Percentiles rank a stretch among this genome's conserved stretches.
Conservation (phyloP, 2,797 vertebrate species). For the Parauchenoglanis ngamensis region DNA sequence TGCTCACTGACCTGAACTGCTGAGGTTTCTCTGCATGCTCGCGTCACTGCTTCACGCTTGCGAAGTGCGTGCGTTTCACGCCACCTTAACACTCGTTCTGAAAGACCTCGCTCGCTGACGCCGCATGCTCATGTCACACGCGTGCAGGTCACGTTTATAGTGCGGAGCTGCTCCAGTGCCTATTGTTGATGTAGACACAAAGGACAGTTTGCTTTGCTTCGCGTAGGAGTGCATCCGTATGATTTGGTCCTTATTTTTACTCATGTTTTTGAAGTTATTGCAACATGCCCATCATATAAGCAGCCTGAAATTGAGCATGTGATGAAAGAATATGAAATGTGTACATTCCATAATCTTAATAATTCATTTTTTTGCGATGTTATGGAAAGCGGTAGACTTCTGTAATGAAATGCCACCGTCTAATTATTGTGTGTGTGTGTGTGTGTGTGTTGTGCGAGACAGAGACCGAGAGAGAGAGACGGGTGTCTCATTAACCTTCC, state of each 20-base stretch:
- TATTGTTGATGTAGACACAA: no score
- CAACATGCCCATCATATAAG: not conserved
- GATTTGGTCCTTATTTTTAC: not conserved
- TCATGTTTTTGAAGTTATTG: not conserved
- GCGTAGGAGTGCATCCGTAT: not conserved
- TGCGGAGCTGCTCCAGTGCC: not conserved
- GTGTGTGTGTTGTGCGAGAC: not conserved
- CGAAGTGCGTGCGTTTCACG: no score
- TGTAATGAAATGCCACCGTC: not conserved
- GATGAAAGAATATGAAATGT: not conserved
- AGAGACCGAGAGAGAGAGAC: not conserved
- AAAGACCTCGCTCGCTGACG: not conserved
- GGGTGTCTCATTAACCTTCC: slow-evolving; percentile 3
- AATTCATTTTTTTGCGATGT: not conserved
- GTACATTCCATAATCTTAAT: not conserved
- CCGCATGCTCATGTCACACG: not conserved
- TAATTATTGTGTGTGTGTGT: not conserved
- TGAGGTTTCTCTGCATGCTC: no score
- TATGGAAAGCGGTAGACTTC: not conserved
- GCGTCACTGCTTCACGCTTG: not conserved
- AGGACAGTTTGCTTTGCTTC: not conserved
- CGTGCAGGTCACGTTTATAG: not conserved
- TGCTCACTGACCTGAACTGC: not conserved
- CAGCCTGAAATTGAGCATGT: not conserved
- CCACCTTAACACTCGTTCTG: not conserved